Evolutionary conservation across 2,797 vertebrate genomes (phyloP).

Genomic region (Sebastes minor): DNA sequence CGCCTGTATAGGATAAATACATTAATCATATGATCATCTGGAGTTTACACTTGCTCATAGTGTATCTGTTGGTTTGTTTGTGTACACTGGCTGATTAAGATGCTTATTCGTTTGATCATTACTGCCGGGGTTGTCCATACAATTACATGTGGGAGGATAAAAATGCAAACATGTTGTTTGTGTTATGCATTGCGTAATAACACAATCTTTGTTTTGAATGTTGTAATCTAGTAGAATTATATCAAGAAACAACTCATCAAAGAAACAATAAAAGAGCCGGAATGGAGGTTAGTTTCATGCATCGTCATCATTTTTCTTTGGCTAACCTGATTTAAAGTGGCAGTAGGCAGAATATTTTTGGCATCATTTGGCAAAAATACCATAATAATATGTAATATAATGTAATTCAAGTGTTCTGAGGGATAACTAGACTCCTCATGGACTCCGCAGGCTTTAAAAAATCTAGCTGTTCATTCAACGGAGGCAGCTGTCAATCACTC

Average conservation of each 20-base stretch:
- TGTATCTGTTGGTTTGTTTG: constrained; percentile 70
- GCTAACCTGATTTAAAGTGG: constrained; percentile 8
- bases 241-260: not conserved
- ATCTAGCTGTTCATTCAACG: too few relatives aligned
- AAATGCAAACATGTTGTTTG: constrained; percentile 34
- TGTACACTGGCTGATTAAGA: constrained; percentile 54
- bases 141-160: constrained; percentile 46
- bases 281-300: not conserved
- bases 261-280: not conserved
- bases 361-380: too few relatives aligned
- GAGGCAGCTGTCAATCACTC: too few relatives aligned
- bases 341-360: too few relatives aligned
- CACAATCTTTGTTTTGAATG: not conserved
- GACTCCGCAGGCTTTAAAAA: too few relatives aligned
- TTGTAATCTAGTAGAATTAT: not conserved
- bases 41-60: constrained; percentile 67
- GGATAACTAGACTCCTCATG: too few relatives aligned
- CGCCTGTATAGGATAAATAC: constrained; percentile 57
- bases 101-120: constrained; percentile 55
- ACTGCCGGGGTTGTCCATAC: constrained; percentile 33
- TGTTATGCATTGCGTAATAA: not conserved
- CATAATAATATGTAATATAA: too few relatives aligned
- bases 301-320: not conserved
- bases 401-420: too few relatives aligned
- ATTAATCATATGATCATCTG: constrained; percentile 75